Base-by-base conservation (phyloP, 92 coral and sea anemone genomes). In the Zoanthus solanderi region DNA sequence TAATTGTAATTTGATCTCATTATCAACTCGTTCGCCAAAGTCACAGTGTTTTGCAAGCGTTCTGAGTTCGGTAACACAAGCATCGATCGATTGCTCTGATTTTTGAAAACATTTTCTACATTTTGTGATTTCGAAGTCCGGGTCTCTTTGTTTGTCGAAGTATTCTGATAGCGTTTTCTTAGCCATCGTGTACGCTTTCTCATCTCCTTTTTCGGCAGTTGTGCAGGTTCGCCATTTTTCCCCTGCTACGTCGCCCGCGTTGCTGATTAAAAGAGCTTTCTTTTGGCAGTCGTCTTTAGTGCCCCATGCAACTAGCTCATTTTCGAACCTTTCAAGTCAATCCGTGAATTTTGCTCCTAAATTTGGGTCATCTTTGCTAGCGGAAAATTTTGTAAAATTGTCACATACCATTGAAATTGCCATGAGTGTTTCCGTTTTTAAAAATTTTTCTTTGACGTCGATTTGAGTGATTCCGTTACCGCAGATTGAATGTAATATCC, bases 221-320 rank as follows among this genome's bases (percentile, higher is more conserved):
- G 83, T 85, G 53, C 87, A 67, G 63, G 84, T 86, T 47, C 32
- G 89, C 89, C 89, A 86, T 61, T 86, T 86, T 77, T 86, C 89
- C 89, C 56, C 6, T 10, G 56, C 56, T 50, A 50, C 10, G 56
- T 50, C 10, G 10, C 56, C 56, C 56, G 56, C 56, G 56, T 50
- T 50, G 56, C 56, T 50, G 56, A 50, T 50, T 50, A 50, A 10
- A 50, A 50, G 56, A 50, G 56, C 56, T 50, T 50, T 50, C 56
- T 10, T 50, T 50, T 50, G 56, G 56, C 56, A 50, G 56, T 50
- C 56, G 56, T 50, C 10, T 50, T 50, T 50, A 50, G 10, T 50
- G 10, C 56, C 56, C 56, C 56, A 6, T 50, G 56, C 56, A 50
- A 23, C 23, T 23, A 23, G 23, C 23, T 23, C 23, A 23, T 23